A percentile compares a stretch with the other conserved stretches of the same genome.
Conservation (phyloP, 2,797 vertebrate genomes). For the Nasua narica region DNA sequence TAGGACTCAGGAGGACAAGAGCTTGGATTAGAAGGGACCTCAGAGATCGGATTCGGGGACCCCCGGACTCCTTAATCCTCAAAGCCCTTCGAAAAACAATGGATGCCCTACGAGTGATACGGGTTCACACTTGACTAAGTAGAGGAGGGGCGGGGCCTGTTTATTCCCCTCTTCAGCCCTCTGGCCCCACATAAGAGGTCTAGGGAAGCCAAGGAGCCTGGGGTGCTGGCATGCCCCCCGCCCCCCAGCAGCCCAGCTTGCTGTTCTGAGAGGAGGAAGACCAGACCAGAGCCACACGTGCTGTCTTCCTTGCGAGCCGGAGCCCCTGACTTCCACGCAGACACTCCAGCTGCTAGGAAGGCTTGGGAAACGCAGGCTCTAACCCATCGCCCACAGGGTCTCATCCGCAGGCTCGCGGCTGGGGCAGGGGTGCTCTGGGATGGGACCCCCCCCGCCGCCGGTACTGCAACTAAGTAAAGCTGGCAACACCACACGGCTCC, state of each 20-base stretch:
- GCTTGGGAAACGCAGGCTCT: background rate
- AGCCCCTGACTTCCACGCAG: background rate
- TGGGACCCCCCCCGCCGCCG: background rate
- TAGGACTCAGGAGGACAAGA: background rate
- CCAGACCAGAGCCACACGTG: background rate
- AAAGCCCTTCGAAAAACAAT: background rate
- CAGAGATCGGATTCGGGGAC: background rate
- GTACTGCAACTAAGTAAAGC: background rate
- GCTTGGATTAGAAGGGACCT: background rate
- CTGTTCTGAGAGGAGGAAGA: background rate
- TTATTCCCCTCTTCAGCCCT: background rate
- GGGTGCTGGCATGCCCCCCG: too few relatives aligned
- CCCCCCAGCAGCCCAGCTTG: background rate
- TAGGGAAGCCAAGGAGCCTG: background rate
- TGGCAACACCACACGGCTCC: background rate
- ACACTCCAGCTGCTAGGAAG: too few relatives aligned
- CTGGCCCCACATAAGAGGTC: background rate
- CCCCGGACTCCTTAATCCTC: background rate
- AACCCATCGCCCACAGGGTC: background rate
- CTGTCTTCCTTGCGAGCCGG: background rate
- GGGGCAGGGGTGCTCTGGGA: background rate
- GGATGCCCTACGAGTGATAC: accelerated
- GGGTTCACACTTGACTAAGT: background rate
- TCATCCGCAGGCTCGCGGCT: background rate
- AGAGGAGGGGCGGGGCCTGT: background rate